phyloP scores from a whole-genome alignment of 1,140 invertebrate genomes.

The Mamestra configurata region DNA sequence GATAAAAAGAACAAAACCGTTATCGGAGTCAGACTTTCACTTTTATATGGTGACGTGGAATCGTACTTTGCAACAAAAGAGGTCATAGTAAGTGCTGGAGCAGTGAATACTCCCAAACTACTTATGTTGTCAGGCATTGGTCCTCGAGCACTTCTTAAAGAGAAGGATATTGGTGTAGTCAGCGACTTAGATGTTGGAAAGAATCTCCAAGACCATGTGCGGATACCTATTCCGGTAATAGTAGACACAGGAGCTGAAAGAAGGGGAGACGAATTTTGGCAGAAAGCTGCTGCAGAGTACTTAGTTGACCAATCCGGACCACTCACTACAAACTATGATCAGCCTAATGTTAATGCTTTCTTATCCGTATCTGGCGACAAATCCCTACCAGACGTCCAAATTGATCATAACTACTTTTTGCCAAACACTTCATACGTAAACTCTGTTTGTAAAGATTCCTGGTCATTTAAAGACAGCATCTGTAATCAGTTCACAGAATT shows the following conservation, averaged over 20 bases:
- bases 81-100: constrained; percentile 92
- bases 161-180: constrained; percentile 88
- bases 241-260: constrained; percentile 85
- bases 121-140: constrained; percentile 82
- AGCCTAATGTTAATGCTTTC: constrained; percentile 88
- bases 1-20: constrained; percentile 61
- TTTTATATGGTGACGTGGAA: constrained; percentile 79
- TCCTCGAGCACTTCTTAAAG: constrained; percentile 88
- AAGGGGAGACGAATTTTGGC: constrained; percentile 70
- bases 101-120: constrained; percentile 91
- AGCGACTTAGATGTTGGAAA: constrained; percentile 91
- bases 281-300: constrained; percentile 75
- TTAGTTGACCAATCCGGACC: constrained; percentile 74
- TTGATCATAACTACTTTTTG: constrained; percentile 88
- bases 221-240: constrained; percentile 90
- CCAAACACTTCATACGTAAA: constrained; percentile 86
- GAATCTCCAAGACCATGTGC: constrained; percentile 93
- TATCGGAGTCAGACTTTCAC: constrained; percentile 67
- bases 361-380: constrained; percentile 88
- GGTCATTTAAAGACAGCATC: constrained; percentile 91
- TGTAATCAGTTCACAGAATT: constrained; percentile 91
- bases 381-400: constrained; percentile 89
- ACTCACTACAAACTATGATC: constrained; percentile 78
- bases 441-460: constrained; percentile 68
- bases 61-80: constrained; percentile 90